Evolutionary conservation across 2,113 vertebrate genomes (phyloP), one percentile per base, ranked within the genome.

Genomic region (Chloroceryle aenea): DNA sequence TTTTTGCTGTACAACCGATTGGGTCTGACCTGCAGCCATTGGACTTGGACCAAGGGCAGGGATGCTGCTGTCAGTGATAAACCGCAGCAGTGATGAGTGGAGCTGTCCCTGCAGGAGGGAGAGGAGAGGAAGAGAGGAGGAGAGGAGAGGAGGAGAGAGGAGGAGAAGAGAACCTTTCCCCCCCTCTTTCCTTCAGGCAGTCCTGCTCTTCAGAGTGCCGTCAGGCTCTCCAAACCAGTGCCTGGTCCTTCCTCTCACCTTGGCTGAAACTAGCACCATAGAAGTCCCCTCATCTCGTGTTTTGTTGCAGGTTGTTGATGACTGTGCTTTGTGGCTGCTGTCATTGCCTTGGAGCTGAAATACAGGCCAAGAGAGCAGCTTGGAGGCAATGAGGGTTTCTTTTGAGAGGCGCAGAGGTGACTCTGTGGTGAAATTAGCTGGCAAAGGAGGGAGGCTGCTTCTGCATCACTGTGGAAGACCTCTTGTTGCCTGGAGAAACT

Each of bases 251-350:
- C 17, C 61, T 91, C 87, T 95, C 23, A 42, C 77, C 34, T 63
- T 89, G 68, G 38, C 71, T 88, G 18, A 71, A 84, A 47, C 71
- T 45, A 79, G n/a, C 22, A 32, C 67, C 16, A 10, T 2, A 62
- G 53, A 80, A 85, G 47, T 77, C 59, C 88, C 56, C 20, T 5
- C 0, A 1, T 69, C 63, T 87, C 0, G 0, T 4, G 29, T 78
- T 87, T 87, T 87, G 26, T 63, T 91, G 47, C 58, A 30, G 58
- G 43, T 91, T n/a, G 34, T 87, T 74, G 21, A 77, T 58, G 64
- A 29, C n/a, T 83, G 43, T 85, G 30, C 45, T 85, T 67, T 68
- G 48, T 78, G 56, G 48, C 62, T 85, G 43, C 66, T 71, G 2
- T 45, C 0, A 0, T 61, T 2, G 5, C 22, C 43, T n/a, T n/a